Evolutionary conservation across 2,888 invertebrate species (phyloP).

Genomic region (Troilus luridus): DNA sequence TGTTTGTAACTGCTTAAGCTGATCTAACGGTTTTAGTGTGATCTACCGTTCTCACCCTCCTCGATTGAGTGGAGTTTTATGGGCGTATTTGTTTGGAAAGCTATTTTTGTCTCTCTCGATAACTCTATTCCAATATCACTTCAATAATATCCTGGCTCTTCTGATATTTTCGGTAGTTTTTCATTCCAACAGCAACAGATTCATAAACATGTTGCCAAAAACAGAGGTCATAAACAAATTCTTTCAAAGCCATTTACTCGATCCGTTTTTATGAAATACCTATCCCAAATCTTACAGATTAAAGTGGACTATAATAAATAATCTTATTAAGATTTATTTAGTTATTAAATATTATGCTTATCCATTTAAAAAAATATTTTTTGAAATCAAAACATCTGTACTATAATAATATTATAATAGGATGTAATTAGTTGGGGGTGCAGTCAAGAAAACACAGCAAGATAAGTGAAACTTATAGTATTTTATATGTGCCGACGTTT

Average conservation of each 20-base stretch:
- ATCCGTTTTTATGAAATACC: too few relatives aligned
- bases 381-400: too few relatives aligned
- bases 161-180: background rate
- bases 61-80: constrained; percentile 19
- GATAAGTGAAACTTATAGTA: too few relatives aligned
- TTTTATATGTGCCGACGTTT: too few relatives aligned
- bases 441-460: too few relatives aligned
- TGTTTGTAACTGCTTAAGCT: background rate
- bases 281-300: background rate
- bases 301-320: too few relatives aligned
- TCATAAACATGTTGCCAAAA: background rate
- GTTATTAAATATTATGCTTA: too few relatives aligned
- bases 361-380: too few relatives aligned
- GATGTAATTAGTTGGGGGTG: too few relatives aligned
- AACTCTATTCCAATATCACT: background rate
- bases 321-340: too few relatives aligned
- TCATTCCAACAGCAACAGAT: background rate
- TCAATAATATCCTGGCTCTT: background rate
- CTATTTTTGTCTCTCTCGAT: background rate
- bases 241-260: background rate
- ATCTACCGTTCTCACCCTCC: background rate
- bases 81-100: constrained; percentile 3
- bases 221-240: background rate
- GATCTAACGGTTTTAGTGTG: background rate
- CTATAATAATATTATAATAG: too few relatives aligned